Evolutionary conservation across 2,797 vertebrate genomes (phyloP), one percentile per base, ranked within the genome.

Genomic region (Trichosurus vulpecula): DNA sequence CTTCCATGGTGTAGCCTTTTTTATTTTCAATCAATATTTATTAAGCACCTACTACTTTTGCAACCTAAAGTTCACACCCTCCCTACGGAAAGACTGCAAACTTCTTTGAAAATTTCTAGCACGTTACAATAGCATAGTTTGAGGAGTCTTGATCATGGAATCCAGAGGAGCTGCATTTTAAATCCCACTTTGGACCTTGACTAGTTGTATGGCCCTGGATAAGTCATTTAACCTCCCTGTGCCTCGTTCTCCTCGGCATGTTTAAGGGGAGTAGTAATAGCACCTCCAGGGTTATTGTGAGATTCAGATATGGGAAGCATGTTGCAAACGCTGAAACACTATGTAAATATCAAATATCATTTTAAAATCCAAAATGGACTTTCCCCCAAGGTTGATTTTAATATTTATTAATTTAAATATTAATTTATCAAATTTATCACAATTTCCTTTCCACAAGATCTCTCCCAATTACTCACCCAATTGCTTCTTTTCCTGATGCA

Each of bases 351-450:
- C 66, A 81, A 81, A 25, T 47, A 87, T 47, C n/a, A 81, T 51
- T 87, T 87, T 52, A 91, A 93, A 92, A 95, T 47, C 93, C 56
- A 22, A 93, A 96, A 22, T n/a, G 27, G 29, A 92, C 35, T 54
- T 74, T 93, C 90, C 94, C 30, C 81, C 92, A 96, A 95, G 51
- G 66, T 89, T 41, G 29, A 74, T 95, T 95, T 93, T 41, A 90
- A 61, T 90, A 31, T n/a, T n/a, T n/a, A n/a, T n/a, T n/a, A n/a
- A n/a, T n/a, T n/a, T n/a, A n/a, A n/a, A n/a, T n/a, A n/a, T n/a
- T n/a, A n/a, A n/a, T n/a, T n/a, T 27, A 57, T n/a, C 52, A 92
- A 91, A 92, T 93, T 52, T 27, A n/a, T 58, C 66, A 41, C 35
- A 66, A 25, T 54, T n/a, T 52, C 94, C 81, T 95, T 92, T 57